These are phyloP conservation scores for Dryobota labecula DNA, from an alignment of 2,888 invertebrate species.

Conservation along the genomic window DNA sequence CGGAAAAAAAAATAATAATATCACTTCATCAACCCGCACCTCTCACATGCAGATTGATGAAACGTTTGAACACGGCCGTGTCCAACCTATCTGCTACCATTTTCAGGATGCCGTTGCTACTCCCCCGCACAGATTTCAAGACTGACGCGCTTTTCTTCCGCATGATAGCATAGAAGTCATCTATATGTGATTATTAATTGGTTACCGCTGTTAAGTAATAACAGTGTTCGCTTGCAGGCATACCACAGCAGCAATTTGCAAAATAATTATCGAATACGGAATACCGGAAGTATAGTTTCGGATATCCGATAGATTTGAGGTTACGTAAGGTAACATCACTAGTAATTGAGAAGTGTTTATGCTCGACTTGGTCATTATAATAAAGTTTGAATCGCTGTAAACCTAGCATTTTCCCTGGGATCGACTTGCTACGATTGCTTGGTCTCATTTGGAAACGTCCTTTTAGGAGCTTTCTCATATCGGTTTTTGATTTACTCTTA, in stretches of 20 bases:
- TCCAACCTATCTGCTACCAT: no score
- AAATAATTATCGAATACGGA: slow-evolving; percentile 45
- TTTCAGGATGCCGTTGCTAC: no score
- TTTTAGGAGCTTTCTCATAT: not conserved
- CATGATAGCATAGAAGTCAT: no score
- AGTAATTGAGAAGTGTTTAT: slow-evolving; percentile 17
- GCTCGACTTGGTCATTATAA: slow-evolving; percentile 25
- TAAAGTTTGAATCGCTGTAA: slow-evolving; percentile 7
- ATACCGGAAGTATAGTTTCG: slow-evolving; percentile 35
- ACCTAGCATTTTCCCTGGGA: not conserved
- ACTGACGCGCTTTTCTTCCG: no score
- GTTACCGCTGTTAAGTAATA: slow-evolving; percentile 15
- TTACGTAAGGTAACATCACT: slow-evolving; percentile 36
- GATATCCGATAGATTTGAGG: slow-evolving; percentile 39
- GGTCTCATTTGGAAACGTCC: not conserved
- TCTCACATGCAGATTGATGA: no score
- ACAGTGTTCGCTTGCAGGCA: slow-evolving; percentile 34
- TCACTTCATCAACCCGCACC: no score
- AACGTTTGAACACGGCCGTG: no score
- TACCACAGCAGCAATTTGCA: slow-evolving; percentile 41
- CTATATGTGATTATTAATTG: no score
- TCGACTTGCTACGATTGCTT: slow-evolving; percentile 5
- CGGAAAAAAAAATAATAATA: no score
- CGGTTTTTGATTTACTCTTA: not conserved
- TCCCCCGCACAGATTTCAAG: no score